phyloP scores from a whole-genome alignment of 2,113 vertebrate genomes.

The Dasyprocta punctata region DNA sequence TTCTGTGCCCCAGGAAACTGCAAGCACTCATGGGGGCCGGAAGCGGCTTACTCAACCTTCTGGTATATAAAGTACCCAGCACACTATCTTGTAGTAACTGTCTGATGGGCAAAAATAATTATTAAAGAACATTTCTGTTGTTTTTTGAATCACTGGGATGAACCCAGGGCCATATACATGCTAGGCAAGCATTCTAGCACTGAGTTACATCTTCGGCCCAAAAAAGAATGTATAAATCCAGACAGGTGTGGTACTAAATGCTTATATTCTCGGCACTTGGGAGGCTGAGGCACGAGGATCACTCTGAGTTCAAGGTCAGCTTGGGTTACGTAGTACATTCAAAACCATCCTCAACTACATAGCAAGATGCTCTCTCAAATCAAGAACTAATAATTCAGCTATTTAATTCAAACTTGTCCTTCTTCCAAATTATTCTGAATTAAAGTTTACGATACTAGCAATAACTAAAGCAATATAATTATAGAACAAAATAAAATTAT shows the following conservation, averaged over 20 bases:
- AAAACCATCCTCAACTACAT: background rate
- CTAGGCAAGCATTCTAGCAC: background rate
- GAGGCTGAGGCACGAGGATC: background rate
- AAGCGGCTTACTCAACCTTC: too few species aligned
- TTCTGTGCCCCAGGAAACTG: background rate
- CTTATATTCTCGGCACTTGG: background rate
- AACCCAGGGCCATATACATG: background rate
- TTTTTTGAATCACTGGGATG: background rate
- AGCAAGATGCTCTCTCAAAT: background rate
- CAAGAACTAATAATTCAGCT: slow-evolving; percentile 21
- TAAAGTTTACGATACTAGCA: slow-evolving; percentile 7
- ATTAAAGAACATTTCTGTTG: background rate
- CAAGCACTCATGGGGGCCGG: background rate
- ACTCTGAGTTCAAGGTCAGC: background rate
- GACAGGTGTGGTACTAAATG: too few species aligned
- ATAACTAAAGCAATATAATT: slow-evolving; percentile 56
- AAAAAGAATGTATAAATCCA: background rate
- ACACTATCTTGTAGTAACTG: background rate
- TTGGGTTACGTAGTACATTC: background rate
- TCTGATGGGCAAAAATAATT: background rate
- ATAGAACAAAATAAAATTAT: slow-evolving; percentile 7
- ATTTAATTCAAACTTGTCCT: slow-evolving; percentile 37
- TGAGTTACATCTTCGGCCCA: background rate
- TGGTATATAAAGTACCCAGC: too few species aligned
- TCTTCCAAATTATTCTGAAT: slow-evolving; percentile 51